phyloP scores from a whole-genome alignment of 2,113 vertebrate genomes.

The Nothocercus julius region DNA sequence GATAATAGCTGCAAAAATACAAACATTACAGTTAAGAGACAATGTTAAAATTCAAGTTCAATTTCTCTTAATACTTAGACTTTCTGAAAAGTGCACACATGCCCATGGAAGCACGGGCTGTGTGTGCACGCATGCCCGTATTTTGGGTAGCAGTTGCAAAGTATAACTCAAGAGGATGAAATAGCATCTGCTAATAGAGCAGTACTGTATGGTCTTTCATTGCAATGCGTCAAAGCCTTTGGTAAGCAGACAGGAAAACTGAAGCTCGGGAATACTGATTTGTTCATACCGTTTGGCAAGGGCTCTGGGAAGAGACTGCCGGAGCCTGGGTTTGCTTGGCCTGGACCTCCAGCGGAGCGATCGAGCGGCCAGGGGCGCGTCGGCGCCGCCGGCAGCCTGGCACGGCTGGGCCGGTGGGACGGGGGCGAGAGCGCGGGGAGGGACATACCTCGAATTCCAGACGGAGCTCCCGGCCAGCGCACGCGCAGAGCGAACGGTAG shows the following conservation, averaged over 20 bases:
- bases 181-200: background rate
- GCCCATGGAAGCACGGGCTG: background rate
- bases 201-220: background rate
- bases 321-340: background rate
- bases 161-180: background rate
- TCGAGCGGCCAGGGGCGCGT: background rate
- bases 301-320: constrained; percentile 13
- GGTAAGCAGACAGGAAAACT: background rate
- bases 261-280: background rate
- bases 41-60: background rate
- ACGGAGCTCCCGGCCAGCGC: background rate
- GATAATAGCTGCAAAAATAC: background rate
- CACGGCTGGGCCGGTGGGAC: accelerated
- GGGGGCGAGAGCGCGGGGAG: background rate
- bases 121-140: background rate
- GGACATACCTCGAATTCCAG: background rate
- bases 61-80: background rate
- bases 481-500: background rate
- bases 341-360: background rate
- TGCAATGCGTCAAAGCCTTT: background rate
- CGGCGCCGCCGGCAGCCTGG: background rate
- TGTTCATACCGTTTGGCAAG: constrained; percentile 6
- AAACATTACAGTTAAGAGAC: background rate
- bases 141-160: background rate
- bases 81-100: background rate